Conservation (phyloP, 2,888 invertebrate genomes). For the Syrista parreyssii region DNA sequence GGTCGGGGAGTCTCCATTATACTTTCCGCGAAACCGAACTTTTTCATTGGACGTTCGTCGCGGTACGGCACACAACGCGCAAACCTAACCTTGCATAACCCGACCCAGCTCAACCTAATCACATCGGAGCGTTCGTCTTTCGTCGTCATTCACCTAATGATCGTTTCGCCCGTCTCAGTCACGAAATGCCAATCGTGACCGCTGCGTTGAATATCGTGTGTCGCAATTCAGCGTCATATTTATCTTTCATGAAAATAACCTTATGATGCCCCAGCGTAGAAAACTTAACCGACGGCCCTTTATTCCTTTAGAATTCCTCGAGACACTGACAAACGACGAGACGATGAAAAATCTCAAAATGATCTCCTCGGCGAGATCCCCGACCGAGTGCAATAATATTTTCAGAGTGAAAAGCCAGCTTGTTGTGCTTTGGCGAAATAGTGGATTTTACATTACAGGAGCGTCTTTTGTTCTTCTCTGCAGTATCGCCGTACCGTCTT, state of each 20-base stretch:
- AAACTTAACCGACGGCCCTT: not conserved
- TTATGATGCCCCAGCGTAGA: not conserved
- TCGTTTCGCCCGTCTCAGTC: not conserved
- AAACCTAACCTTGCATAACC: not conserved
- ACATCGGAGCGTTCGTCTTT: not conserved
- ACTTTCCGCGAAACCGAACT: not conserved
- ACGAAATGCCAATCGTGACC: not conserved
- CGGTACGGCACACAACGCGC: not conserved
- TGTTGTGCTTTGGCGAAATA: not conserved
- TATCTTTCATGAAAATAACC: not conserved
- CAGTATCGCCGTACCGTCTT: not conserved
- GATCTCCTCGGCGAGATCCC: not conserved
- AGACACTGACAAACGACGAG: not conserved
- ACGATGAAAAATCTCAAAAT: not conserved
- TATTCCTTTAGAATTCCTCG: not conserved
- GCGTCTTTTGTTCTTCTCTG: not conserved
- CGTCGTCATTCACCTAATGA: not conserved
- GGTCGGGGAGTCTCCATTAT: not conserved
- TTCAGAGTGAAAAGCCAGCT: not conserved
- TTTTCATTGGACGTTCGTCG: not conserved
- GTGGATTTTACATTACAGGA: not conserved
- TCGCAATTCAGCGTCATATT: not conserved
- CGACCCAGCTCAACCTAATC: not conserved
- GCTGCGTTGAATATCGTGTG: not conserved
- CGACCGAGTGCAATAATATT: not conserved